phyloP scores from a whole-genome alignment of 2,113 vertebrate species.

The Lophochroa leadbeateri region DNA sequence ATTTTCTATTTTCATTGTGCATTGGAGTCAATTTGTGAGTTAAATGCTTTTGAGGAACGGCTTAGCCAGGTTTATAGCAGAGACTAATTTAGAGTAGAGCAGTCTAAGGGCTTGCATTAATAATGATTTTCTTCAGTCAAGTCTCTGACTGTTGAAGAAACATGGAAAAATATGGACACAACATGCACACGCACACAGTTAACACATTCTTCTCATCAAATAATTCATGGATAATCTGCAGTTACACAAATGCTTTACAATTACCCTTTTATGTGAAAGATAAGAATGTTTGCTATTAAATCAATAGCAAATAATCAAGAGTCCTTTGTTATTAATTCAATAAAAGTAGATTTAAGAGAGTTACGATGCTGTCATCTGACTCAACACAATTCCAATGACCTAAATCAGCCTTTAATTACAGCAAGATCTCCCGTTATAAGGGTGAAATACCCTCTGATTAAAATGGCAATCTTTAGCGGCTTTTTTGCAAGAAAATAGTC shows the following conservation, averaged over 20 bases:
- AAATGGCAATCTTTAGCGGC: conserved; percentile 23
- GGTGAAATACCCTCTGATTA: conserved; percentile 49
- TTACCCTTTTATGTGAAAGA: neutral
- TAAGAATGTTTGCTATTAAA: conserved; percentile 28
- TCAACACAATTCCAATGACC: conserved; percentile 63
- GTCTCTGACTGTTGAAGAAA: neutral
- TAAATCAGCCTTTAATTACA: conserved; percentile 61
- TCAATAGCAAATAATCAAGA: conserved; percentile 51
- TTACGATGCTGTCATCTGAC: conserved; percentile 41
- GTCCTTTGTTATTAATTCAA: conserved; percentile 37
- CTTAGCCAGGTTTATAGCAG: neutral
- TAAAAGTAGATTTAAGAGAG: conserved; percentile 56
- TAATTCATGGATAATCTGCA: conserved; percentile 42
- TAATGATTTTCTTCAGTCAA: neutral
- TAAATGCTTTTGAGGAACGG: neutral
- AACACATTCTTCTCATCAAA: neutral
- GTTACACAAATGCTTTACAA: conserved; percentile 12
- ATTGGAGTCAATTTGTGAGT: neutral
- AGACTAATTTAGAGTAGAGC: neutral
- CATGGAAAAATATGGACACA: neutral
- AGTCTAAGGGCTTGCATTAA: neutral
- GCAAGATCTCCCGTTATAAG: conserved; percentile 20
- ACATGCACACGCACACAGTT: fast-evolving
- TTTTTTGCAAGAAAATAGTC: conserved; percentile 18
- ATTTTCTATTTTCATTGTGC: neutral